phyloP scores from a whole-genome alignment of 2,113 vertebrate genomes.

The Oryzias celebensis region DNA sequence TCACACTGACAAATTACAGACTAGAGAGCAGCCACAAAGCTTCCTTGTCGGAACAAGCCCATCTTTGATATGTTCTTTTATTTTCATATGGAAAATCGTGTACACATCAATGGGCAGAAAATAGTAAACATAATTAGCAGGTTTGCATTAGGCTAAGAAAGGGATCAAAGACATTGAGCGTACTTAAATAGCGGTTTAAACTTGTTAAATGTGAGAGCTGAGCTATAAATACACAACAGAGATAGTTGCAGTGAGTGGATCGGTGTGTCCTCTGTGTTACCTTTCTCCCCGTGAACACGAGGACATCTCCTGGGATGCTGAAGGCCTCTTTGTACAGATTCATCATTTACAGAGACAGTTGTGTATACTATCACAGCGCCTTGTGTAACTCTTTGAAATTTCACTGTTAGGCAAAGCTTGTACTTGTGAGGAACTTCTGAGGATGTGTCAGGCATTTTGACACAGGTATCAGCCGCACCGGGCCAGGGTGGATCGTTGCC shows the following conservation, averaged over 20 bases:
- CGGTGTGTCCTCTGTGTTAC: constrained; percentile 70
- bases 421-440: constrained; percentile 59
- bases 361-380: constrained; percentile 69
- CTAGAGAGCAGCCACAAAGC: constrained; percentile 52
- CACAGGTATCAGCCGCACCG: constrained; percentile 62
- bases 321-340: constrained; percentile 71
- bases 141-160: constrained; percentile 60
- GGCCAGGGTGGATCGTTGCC: constrained; percentile 44
- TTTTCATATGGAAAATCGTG: constrained; percentile 50
- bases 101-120: constrained; percentile 58
- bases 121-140: constrained; percentile 66
- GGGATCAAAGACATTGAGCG: constrained; percentile 63
- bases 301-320: constrained; percentile 68
- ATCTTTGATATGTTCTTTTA: constrained; percentile 65
- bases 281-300: constrained; percentile 61
- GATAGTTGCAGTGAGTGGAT: constrained; percentile 37
- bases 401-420: constrained; percentile 54
- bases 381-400: constrained; percentile 73
- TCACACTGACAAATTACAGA: constrained; percentile 66
- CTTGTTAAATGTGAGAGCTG: constrained; percentile 60
- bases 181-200: constrained; percentile 57
- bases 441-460: constrained; percentile 67
- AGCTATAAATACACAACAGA: constrained; percentile 72
- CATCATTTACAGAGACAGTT: constrained; percentile 63
- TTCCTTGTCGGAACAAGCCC: constrained; percentile 56